Conservation (phyloP, 2,113 vertebrate genomes). For the Charadrius vociferus region DNA sequence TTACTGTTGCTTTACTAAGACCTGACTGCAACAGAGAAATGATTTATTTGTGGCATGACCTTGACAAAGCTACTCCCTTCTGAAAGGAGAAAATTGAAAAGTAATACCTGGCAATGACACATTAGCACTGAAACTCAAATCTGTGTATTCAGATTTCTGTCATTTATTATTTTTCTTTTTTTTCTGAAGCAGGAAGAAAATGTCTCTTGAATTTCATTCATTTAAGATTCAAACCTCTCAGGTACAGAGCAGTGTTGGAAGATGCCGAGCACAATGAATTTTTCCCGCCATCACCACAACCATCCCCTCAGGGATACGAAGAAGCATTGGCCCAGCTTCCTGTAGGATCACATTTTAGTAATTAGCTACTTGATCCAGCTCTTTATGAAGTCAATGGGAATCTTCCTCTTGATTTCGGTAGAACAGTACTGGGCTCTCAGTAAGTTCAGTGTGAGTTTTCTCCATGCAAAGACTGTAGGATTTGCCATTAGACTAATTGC, state of each 20-base stretch:
- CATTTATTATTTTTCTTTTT: background rate
- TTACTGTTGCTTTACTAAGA: conserved; percentile 13
- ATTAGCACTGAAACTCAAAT: background rate
- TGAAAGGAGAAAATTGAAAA: conserved; percentile 46
- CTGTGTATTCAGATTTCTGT: background rate
- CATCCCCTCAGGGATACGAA: background rate
- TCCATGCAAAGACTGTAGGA: background rate
- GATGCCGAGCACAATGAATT: background rate
- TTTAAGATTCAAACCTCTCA: background rate
- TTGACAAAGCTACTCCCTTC: conserved; percentile 31
- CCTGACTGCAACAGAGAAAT: conserved; percentile 14
- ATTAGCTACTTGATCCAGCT: background rate
- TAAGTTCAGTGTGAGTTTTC: background rate
- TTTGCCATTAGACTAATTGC: background rate
- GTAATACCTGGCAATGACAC: conserved; percentile 4
- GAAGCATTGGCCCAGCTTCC: background rate
- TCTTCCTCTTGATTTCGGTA: background rate
- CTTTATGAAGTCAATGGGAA: background rate
- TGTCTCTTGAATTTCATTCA: background rate
- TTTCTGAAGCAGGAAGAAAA: background rate
- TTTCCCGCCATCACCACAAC: background rate
- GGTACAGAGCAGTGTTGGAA: background rate
- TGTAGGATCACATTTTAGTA: background rate
- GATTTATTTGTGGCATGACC: conserved; percentile 32
- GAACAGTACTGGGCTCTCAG: background rate